Conservation (phyloP, 1,140 invertebrate genomes). For the Glossosoma conforme region DNA sequence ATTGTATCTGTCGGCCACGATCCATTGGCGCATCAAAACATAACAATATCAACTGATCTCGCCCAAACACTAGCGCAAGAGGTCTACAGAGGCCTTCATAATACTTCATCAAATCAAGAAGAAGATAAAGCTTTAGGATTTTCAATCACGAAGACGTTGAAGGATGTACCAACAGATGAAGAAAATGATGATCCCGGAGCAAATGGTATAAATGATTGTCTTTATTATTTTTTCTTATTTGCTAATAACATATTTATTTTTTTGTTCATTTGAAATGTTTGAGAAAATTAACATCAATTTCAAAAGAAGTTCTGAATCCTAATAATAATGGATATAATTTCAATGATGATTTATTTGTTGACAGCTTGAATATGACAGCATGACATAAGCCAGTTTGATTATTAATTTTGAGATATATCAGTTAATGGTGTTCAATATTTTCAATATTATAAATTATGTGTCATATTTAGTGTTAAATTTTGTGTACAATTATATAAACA, state of each 20-base stretch:
- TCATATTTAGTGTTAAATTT: no score
- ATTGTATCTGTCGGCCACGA: slow-evolving; percentile 83
- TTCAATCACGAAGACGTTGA: slow-evolving; percentile 51
- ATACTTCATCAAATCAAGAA: slow-evolving; percentile 34
- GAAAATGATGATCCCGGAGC: slow-evolving; percentile 6
- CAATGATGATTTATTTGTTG: no score
- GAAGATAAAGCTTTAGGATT: slow-evolving; percentile 63
- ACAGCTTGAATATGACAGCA: no score
- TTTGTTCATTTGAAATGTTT: no score
- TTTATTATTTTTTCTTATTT: neutral
- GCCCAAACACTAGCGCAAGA: slow-evolving; percentile 41
- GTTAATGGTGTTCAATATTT: no score
- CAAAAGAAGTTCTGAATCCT: neutral
- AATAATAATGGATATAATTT: neutral
- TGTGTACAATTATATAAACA: no score
- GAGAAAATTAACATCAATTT: neutral
- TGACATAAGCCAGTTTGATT: no score
- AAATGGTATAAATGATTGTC: slow-evolving; percentile 12
- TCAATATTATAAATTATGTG: no score
- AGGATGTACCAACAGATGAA: slow-evolving; percentile 27
- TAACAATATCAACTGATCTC: slow-evolving; percentile 31
- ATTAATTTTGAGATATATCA: no score
- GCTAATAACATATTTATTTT: neutral
- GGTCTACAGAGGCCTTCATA: slow-evolving; percentile 45
- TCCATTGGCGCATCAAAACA: slow-evolving; percentile 51